Percentiles rank a stretch among this genome's conserved stretches.
Conservation (phyloP, 1,140 invertebrate species). For the Drosophila bipectinata region DNA sequence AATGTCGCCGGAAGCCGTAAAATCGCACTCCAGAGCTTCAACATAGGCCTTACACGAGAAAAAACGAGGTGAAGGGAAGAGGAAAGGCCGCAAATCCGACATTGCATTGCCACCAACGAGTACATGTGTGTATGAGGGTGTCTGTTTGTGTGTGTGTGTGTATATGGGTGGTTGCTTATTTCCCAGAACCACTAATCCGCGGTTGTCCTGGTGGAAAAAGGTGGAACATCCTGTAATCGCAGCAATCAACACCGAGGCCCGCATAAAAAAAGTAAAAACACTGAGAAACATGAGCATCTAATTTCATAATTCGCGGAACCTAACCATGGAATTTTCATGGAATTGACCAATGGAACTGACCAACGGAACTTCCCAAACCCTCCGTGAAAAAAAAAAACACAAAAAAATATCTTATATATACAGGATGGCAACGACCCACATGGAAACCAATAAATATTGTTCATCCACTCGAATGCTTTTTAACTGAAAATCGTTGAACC, state of each 20-base stretch:
- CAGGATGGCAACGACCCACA: conserved; percentile 52
- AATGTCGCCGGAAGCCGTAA: conserved; percentile 69
- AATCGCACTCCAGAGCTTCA: conserved; percentile 51
- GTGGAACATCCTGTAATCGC: conserved; percentile 35
- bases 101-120: conserved; percentile 58
- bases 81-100: conserved; percentile 71
- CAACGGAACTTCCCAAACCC: conserved; percentile 16
- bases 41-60: conserved; percentile 57
- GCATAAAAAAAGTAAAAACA: conserved; percentile 5
- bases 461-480: conserved; percentile 80
- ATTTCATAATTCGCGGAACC: conserved; percentile 28
- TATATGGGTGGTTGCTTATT: conserved; percentile 14
- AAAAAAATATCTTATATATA: conserved; percentile 2
- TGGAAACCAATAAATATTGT: conserved; percentile 82
- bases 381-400: background rate
- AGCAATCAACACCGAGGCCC: conserved; percentile 23
- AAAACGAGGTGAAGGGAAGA: conserved; percentile 11
- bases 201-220: conserved; percentile 3
- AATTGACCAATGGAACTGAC: background rate
- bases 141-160: conserved; percentile 26
- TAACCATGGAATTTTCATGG: background rate
- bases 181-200: conserved; percentile 23
- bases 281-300: conserved; percentile 6
- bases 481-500: conserved; percentile 80
- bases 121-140: conserved; percentile 3